phyloP scores from a whole-genome alignment of 2,113 vertebrate genomes.

The Gorilla gorilla region DNA sequence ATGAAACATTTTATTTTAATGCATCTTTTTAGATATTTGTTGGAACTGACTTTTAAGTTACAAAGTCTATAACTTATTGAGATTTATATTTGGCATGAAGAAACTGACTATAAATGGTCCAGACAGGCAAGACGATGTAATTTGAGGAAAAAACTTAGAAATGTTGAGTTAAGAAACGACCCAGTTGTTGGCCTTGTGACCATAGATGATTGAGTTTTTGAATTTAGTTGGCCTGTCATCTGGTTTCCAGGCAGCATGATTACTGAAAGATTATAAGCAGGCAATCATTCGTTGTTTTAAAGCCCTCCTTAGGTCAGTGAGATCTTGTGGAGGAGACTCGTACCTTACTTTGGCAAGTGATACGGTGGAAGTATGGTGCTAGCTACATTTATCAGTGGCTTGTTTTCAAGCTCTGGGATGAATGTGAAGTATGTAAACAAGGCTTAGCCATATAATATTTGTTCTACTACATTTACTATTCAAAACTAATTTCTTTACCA shows the following conservation, averaged over 20 bases:
- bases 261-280: not conserved
- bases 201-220: not conserved
- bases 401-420: not conserved
- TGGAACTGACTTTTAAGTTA: constrained; percentile 27
- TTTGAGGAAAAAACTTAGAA: constrained; percentile 39
- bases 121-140: constrained; percentile 15
- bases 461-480: not conserved
- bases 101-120: not conserved
- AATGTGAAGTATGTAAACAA: not conserved
- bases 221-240: not conserved
- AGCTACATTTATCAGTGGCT: not conserved
- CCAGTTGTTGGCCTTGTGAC: not conserved
- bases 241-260: not conserved
- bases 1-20: not conserved
- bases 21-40: not conserved
- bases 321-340: not conserved
- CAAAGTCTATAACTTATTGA: constrained; percentile 6
- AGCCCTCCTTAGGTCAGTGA: not conserved
- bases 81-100: constrained; percentile 15
- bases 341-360: not conserved
- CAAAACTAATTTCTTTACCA: constrained; percentile 32
- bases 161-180: constrained; percentile 32
- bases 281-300: not conserved
- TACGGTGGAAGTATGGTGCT: not conserved
- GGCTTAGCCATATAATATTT: not conserved